Evolutionary conservation across 2,113 vertebrate species (phyloP).

Genomic region (Telmatochromis sp.): DNA sequence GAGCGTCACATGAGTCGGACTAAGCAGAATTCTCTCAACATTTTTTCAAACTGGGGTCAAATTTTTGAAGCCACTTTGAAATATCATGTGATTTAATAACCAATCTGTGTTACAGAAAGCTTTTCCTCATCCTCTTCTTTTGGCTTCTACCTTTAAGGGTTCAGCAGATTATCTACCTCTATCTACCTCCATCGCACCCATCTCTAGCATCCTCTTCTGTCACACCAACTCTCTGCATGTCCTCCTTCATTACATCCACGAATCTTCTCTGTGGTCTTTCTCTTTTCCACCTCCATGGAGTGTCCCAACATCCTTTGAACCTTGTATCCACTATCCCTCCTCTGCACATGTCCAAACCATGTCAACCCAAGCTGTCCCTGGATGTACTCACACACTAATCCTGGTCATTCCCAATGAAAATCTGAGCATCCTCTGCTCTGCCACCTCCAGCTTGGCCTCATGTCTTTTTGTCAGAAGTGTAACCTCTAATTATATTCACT

Average conservation of each 20-base stretch:
- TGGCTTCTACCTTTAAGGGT: background rate
- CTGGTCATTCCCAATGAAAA: background rate
- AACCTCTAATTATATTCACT: background rate
- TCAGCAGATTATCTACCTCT: background rate
- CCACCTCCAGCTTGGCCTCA: background rate
- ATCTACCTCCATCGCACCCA: background rate
- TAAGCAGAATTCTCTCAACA: background rate
- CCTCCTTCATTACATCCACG: background rate
- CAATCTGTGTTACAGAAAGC: background rate
- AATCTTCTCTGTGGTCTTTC: background rate
- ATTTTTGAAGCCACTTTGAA: background rate
- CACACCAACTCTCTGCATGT: background rate
- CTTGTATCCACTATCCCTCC: background rate
- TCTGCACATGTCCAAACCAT: background rate
- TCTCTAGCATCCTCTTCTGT: background rate
- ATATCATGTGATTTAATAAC: background rate
- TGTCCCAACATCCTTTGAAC: background rate
- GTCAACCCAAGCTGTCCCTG: background rate
- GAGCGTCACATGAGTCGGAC: background rate
- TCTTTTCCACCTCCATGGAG: background rate
- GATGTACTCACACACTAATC: background rate
- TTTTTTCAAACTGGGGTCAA: background rate
- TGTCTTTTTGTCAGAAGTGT: background rate
- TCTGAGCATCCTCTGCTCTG: background rate
- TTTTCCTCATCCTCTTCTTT: background rate